phyloP scores from a whole-genome alignment of 2,888 invertebrate genomes.

The Melinaea marsaeus region DNA sequence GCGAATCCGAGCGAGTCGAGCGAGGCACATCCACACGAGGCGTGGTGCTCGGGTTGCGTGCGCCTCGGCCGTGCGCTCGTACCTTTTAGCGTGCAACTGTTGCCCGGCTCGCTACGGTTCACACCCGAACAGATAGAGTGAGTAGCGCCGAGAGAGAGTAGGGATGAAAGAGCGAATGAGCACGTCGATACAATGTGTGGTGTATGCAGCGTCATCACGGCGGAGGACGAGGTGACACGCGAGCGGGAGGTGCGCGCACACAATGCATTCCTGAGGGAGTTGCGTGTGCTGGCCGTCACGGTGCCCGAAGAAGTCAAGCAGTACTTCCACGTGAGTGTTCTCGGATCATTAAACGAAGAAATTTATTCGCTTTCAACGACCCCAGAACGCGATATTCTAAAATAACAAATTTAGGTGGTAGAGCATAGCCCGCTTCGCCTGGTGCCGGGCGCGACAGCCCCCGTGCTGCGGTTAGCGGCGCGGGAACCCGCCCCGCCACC shows the following conservation, averaged over 20 bases:
- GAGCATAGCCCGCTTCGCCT: constrained; percentile 38
- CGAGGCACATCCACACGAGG: constrained; percentile 33
- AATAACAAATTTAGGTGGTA: constrained; percentile 36
- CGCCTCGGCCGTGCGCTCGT: constrained; percentile 52
- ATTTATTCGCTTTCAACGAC: not conserved
- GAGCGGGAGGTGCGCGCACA: constrained; percentile 44
- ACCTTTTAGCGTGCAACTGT: constrained; percentile 60
- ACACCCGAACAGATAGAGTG: constrained; percentile 44
- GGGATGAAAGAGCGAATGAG: no score
- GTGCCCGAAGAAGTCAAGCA: constrained; percentile 39
- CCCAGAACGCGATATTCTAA: not conserved
- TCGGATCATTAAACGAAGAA: not conserved
- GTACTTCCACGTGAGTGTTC: constrained; percentile 48
- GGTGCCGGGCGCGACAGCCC: constrained; percentile 33
- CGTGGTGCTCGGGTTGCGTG: constrained; percentile 65
- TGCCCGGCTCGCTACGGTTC: constrained; percentile 50
- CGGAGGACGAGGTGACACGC: constrained; percentile 36
- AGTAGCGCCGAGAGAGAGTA: constrained; percentile 26
- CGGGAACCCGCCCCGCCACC: constrained; percentile 16
- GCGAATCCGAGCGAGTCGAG: constrained; percentile 18
- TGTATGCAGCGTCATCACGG: constrained; percentile 49
- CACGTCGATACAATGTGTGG: not conserved
- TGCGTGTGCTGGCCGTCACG: constrained; percentile 43
- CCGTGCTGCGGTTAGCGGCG: constrained; percentile 32
- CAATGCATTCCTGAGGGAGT: constrained; percentile 53